A percentile compares a stretch with the other conserved stretches of the same genome.
phyloP scores from a whole-genome alignment of 2,113 vertebrate species.

The Oceanites oceanicus region DNA sequence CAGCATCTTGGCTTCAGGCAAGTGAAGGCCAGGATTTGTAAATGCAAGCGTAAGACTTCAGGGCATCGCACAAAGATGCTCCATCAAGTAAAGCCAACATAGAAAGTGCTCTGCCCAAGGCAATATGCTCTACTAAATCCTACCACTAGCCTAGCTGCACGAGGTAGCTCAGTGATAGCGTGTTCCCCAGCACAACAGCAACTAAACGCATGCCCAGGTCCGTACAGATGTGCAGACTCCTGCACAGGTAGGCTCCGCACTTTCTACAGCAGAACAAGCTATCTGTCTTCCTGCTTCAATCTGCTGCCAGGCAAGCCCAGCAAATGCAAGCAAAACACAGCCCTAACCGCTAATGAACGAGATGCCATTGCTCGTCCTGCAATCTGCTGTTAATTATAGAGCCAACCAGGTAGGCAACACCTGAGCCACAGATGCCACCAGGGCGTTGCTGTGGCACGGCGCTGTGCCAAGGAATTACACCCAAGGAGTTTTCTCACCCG shows the following conservation, averaged over 20 bases:
- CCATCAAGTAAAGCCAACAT: neutral
- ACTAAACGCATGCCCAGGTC: rapidly evolving
- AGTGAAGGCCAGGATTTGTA: neutral
- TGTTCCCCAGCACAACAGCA: rapidly evolving
- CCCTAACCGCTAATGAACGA: rapidly evolving
- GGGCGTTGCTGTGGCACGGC: rapidly evolving
- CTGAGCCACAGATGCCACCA: neutral
- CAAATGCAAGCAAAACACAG: neutral
- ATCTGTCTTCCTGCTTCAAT: neutral
- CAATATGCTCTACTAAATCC: neutral
- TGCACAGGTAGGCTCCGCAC: rapidly evolving
- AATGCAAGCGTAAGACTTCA: neutral
- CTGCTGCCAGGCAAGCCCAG: neutral
- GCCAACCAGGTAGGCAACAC: neutral
- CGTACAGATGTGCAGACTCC: neutral
- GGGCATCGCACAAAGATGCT: neutral
- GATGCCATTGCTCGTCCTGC: neutral
- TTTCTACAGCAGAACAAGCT: neutral
- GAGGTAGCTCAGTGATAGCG: rapidly evolving
- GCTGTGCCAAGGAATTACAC: neutral
- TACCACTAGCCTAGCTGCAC: rapidly evolving
- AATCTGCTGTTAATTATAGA: neutral
- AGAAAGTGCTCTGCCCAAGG: neutral
- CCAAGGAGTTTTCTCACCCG: rapidly evolving
- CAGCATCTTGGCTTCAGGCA: neutral